Base-by-base conservation (phyloP, 2,888 invertebrate genomes). In the Euphydryas editha region DNA sequence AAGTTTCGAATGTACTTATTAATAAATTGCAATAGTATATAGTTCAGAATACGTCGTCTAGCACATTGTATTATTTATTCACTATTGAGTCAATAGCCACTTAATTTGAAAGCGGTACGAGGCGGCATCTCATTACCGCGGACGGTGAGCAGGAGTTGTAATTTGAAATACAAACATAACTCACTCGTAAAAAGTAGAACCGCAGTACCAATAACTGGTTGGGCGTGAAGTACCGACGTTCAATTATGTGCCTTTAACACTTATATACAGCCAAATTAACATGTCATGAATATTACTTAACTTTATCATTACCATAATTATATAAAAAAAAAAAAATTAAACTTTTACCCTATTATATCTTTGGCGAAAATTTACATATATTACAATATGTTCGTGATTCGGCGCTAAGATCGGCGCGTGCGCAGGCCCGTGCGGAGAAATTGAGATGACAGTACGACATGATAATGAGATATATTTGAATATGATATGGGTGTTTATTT, bases 271-370 rank as follows among this genome's bases (percentile, higher is more conserved):
- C 82, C 79, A 81, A 86, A 90, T 90, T 89, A 88, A 88, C 87
- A 88, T 90, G 85, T 88, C 89, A 90, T 90, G 88, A 90, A 90
- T 89, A 90, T 86, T 87, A 86, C 88, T 89, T 85, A 83, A 87
- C 83, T 88, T 89, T 88, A 88, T 83, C 84, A 86, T 87, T 86
- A 62, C 64, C 62, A 58, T 65, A 68, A 65, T 83, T 80, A 84
- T 84, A 85, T 84, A 74, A 21, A 37, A 47, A 37, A 37, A 56
- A 54, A 17, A 36, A 36, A 51, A 51, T 8, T 17, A 46, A 46
- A 10, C 11, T 21, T 51, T 36, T 83, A 85, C 88, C 87, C 90
- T 88, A 87, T 85, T 84, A 87, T 86, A 85, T 86, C 84, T 86
- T 85, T 85, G 82, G 81, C 84, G 82, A 81, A 77, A 75, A 87